Evolutionary conservation across 2,113 vertebrate species (phyloP).

Genomic region (Vanacampus margaritifer): DNA sequence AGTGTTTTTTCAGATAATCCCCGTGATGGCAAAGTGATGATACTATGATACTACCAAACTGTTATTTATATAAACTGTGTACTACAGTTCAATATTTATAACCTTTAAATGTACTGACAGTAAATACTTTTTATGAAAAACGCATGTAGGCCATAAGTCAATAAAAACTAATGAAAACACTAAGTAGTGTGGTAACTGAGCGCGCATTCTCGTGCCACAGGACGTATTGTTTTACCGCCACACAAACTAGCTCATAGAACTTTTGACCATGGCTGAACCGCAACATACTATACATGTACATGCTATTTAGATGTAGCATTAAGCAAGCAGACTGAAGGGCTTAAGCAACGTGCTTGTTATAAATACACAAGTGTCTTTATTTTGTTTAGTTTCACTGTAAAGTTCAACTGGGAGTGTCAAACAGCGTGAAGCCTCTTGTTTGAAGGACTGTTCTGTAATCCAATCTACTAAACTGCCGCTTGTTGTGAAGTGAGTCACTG

Average conservation of each 20-base stretch:
- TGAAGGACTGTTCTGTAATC: too few species aligned
- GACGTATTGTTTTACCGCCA: too few species aligned
- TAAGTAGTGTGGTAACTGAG: background rate
- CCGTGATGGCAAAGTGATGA: background rate
- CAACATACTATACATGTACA: too few species aligned
- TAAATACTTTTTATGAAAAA: background rate
- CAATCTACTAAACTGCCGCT: background rate
- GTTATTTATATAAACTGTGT: background rate
- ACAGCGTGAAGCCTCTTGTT: background rate
- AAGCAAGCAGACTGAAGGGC: too few species aligned
- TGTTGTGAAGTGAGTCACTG: background rate
- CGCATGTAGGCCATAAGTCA: background rate
- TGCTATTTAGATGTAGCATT: too few species aligned
- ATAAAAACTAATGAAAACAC: background rate
- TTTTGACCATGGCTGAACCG: too few species aligned
- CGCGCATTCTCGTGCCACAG: too few species aligned
- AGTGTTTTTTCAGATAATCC: background rate
- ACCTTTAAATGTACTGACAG: background rate
- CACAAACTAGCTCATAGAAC: too few species aligned
- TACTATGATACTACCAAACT: background rate
- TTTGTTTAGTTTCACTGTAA: background rate
- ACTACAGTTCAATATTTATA: too few species aligned
- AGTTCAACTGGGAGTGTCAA: background rate
- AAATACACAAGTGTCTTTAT: too few species aligned
- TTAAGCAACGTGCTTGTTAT: too few species aligned